Percentiles rank a stretch among this genome's conserved stretches.
Conservation (phyloP, 2,888 invertebrate species). For the Pterostichus niger region DNA sequence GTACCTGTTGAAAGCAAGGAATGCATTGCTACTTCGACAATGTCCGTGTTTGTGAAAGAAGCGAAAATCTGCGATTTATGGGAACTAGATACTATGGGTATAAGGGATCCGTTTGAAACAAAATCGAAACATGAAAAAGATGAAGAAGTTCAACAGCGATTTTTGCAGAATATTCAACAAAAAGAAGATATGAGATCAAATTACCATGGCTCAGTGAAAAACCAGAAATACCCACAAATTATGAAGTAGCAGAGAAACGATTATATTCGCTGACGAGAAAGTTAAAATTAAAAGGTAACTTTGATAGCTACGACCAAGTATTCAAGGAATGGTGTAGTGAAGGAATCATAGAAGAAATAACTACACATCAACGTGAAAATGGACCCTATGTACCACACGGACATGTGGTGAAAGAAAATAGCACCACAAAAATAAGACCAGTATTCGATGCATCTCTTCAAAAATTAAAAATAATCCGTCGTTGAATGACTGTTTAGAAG, state of each 20-base stretch:
- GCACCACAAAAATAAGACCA: conserved; percentile 68
- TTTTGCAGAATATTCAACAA: too few species aligned
- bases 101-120: conserved; percentile 70
- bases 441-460: conserved; percentile 70
- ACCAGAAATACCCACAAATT: conserved; percentile 68
- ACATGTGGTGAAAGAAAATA: conserved; percentile 67
- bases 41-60: conserved; percentile 27
- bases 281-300: conserved; percentile 56
- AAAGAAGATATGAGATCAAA: conserved; percentile 70
- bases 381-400: conserved; percentile 63
- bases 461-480: conserved; percentile 66
- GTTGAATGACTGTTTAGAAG: conserved; percentile 28
- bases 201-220: conserved; percentile 70
- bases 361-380: conserved; percentile 47
- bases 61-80: conserved; percentile 68
- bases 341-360: conserved; percentile 69
- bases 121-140: conserved; percentile 67
- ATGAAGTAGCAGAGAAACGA: conserved; percentile 67
- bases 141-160: too few species aligned
- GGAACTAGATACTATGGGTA: conserved; percentile 70
- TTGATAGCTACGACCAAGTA: conserved; percentile 68
- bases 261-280: conserved; percentile 61
- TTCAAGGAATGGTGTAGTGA: conserved; percentile 70
- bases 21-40: background rate
- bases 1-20: conserved; percentile 14